phyloP scores from a whole-genome alignment of 1,140 invertebrate species.

The Parasteatoda tepidariorum region DNA sequence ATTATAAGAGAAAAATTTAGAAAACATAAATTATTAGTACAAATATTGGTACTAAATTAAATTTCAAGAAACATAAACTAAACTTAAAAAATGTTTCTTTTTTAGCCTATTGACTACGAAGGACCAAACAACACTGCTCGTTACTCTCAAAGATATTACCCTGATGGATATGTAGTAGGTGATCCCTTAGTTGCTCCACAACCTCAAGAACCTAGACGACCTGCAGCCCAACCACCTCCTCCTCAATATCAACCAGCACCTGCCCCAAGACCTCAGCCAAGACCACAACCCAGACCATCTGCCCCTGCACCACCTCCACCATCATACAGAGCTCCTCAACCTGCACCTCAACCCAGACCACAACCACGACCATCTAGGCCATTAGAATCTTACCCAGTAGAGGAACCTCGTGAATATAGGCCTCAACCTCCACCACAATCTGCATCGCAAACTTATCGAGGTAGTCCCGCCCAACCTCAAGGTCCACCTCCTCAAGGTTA shows the following conservation, averaged over 20 bases:
- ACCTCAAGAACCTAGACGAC: neutral
- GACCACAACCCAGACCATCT: slow-evolving; percentile 45
- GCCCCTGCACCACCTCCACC: slow-evolving; percentile 38
- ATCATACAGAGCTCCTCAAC: slow-evolving; percentile 18
- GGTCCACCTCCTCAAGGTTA: neutral
- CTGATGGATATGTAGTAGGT: slow-evolving; percentile 65
- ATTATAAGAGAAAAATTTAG: no score
- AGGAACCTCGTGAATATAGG: neutral
- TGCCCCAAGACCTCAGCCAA: slow-evolving; percentile 9
- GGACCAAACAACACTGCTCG: slow-evolving; percentile 79
- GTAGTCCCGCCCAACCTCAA: neutral
- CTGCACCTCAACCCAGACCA: slow-evolving; percentile 4
- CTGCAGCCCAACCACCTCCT: neutral
- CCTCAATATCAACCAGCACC: neutral
- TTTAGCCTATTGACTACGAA: slow-evolving; percentile 62
- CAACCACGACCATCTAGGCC: slow-evolving; percentile 26
- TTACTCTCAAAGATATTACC: slow-evolving; percentile 81
- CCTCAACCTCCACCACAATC: slow-evolving; percentile 8
- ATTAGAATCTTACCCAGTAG: slow-evolving; percentile 36
- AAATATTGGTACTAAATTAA: no score
- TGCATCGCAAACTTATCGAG: slow-evolving; percentile 30
- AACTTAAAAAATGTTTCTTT: no score
- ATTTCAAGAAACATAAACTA: no score
- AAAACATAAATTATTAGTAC: no score
- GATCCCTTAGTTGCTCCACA: slow-evolving; percentile 41